Percentiles rank a stretch among this genome's conserved stretches.
These are phyloP conservation scores for Wasmannia auropunctata DNA, from an alignment of 1,140 invertebrate species.

Conservation along the genomic window DNA sequence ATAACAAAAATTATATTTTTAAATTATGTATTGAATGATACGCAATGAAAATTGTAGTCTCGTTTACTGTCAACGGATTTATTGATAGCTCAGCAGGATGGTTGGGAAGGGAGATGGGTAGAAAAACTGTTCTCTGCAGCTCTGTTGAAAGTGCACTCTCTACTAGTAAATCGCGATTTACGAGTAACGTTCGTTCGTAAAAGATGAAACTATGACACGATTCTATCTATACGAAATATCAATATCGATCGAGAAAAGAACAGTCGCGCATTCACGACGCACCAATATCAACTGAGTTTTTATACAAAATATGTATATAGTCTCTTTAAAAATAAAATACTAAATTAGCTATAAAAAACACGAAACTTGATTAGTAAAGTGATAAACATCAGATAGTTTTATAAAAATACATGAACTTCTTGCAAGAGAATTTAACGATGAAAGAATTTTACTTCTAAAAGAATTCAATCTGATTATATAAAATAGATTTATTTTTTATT, in stretches of 20 bases:
- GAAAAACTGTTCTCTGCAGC: constrained; percentile 29
- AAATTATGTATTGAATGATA: neutral
- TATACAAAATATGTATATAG: neutral
- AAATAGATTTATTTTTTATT: neutral
- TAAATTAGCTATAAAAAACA: neutral
- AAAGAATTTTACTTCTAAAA: neutral
- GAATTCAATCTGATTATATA: neutral
- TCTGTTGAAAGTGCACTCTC: constrained; percentile 56
- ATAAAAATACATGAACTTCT: neutral
- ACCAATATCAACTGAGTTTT: constrained; percentile 29
- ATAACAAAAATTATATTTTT: neutral
- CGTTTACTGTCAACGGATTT: neutral
- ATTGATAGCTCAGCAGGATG: constrained; percentile 34
- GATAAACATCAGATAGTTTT: neutral
- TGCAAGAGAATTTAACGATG: neutral
- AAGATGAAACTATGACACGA: constrained; percentile 73
- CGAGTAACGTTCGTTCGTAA: constrained; percentile 72
- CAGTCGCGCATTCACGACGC: neutral
- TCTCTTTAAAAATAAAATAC: constrained; percentile 2
- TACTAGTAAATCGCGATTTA: constrained; percentile 78
- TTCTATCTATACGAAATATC: constrained; percentile 66
- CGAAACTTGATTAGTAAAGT: neutral
- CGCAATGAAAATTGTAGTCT: constrained; percentile 18
- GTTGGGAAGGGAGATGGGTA: constrained; percentile 6
- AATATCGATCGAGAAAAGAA: constrained; percentile 64